Conservation (phyloP, 1,140 invertebrate species). For the Bombus confusus region DNA sequence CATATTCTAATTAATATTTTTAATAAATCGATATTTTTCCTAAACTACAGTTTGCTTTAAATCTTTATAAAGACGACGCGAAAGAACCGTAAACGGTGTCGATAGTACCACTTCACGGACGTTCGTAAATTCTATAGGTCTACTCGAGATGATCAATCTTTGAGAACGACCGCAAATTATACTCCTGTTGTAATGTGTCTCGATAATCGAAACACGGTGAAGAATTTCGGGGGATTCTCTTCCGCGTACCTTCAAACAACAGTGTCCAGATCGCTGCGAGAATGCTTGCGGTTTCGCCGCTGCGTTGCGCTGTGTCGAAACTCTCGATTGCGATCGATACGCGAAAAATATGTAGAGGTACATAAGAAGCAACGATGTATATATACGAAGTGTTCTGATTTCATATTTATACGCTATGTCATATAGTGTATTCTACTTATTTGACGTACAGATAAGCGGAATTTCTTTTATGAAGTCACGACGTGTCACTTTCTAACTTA, state of each 20-base stretch:
- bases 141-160: constrained; percentile 52
- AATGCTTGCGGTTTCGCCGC: constrained; percentile 54
- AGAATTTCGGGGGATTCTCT: constrained; percentile 69
- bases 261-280: constrained; percentile 35
- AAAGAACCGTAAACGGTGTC: constrained; percentile 16
- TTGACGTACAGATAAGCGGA: neutral
- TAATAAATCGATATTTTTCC: neutral
- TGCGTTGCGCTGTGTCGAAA: constrained; percentile 35
- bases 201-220: constrained; percentile 56
- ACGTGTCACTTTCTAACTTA: neutral
- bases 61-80: neutral
- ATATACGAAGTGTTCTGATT: neutral
- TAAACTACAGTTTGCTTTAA: neutral
- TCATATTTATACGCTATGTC: neutral
- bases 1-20: no score
- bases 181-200: constrained; percentile 60
- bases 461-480: neutral
- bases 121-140: constrained; percentile 19
- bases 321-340: constrained; percentile 48
- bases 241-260: constrained; percentile 59
- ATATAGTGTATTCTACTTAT: no score
- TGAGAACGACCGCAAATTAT: constrained; percentile 68
- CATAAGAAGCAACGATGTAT: no score
- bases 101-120: constrained; percentile 6
- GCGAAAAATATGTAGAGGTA: constrained; percentile 8